Conservation (phyloP, 2,797 vertebrate species). For the Characodon lateralis region DNA sequence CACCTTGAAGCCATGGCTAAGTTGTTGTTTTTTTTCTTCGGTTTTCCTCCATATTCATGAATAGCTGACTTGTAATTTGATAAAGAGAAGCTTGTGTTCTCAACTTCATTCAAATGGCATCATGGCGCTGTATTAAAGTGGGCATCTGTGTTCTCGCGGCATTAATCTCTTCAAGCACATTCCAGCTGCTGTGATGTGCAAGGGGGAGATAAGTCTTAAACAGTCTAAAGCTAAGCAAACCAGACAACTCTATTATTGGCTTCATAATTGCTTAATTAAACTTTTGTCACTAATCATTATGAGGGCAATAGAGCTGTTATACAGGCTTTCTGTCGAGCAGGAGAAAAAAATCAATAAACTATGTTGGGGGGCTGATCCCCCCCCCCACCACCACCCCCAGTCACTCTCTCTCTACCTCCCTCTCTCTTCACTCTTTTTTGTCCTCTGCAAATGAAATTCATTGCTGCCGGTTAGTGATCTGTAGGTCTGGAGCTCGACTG, state of each 20-base stretch:
- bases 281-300: constrained; percentile 99
- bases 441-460: constrained; percentile 99
- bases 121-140: constrained; percentile 96
- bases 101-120: constrained; percentile 97
- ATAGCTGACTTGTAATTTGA: constrained; percentile 99
- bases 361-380: constrained; percentile 97
- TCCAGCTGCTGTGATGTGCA: constrained; percentile 99
- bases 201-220: constrained; percentile 99
- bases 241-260: constrained; percentile 99
- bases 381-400: constrained; percentile 48
- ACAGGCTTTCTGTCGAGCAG: constrained; percentile 97
- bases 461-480: constrained; percentile 99
- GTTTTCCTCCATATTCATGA: constrained; percentile 98
- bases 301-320: constrained; percentile 99
- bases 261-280: constrained; percentile 99
- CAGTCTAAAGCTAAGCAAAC: constrained; percentile 99
- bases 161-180: constrained; percentile 99
- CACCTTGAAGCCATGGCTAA: constrained; percentile 99
- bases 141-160: constrained; percentile 98
- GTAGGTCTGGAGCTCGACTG: constrained; percentile 98
- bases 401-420: constrained; percentile 61
- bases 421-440: constrained; percentile 80
- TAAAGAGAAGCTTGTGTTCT: constrained; percentile 99
- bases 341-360: constrained; percentile 97
- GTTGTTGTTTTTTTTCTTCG: constrained; percentile 73